Evolutionary conservation across 2,888 invertebrate genomes (phyloP).

Genomic region (Apamea monoglypha): DNA sequence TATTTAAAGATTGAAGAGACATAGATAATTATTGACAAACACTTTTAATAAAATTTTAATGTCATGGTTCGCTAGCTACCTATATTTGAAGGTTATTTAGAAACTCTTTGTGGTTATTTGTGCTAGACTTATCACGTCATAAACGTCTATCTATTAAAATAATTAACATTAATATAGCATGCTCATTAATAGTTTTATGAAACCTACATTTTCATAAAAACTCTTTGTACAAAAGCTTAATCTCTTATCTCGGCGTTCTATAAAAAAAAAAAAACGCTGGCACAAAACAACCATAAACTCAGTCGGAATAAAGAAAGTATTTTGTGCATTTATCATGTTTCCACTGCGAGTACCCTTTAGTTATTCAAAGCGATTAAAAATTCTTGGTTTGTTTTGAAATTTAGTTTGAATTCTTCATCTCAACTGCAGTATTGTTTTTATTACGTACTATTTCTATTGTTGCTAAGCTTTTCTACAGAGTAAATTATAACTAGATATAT

Average conservation of each 20-base stretch:
- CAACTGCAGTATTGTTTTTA: constrained; percentile 5
- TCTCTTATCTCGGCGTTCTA: no score
- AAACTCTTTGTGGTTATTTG: neutral
- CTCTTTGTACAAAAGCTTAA: neutral
- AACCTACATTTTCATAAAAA: neutral
- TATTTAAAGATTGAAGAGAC: no score
- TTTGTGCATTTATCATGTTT: constrained; percentile 27
- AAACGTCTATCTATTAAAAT: neutral
- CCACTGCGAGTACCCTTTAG: constrained; percentile 2
- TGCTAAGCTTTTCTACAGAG: neutral
- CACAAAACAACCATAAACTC: constrained; percentile 1
- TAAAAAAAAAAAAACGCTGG: neutral
- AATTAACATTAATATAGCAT: no score
- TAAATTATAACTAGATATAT: neutral
- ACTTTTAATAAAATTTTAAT: neutral
- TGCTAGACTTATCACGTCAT: no score
- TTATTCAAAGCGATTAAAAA: constrained; percentile 36
- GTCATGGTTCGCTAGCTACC: neutral
- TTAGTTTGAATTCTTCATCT: constrained; percentile 31
- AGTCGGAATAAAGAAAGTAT: constrained; percentile 9
- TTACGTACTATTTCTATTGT: neutral
- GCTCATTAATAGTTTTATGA: no score
- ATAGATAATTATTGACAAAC: neutral
- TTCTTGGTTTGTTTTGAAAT: constrained; percentile 13
- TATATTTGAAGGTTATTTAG: neutral